Base-by-base conservation (phyloP, 2,113 vertebrate species). In the Heterotis niloticus region DNA sequence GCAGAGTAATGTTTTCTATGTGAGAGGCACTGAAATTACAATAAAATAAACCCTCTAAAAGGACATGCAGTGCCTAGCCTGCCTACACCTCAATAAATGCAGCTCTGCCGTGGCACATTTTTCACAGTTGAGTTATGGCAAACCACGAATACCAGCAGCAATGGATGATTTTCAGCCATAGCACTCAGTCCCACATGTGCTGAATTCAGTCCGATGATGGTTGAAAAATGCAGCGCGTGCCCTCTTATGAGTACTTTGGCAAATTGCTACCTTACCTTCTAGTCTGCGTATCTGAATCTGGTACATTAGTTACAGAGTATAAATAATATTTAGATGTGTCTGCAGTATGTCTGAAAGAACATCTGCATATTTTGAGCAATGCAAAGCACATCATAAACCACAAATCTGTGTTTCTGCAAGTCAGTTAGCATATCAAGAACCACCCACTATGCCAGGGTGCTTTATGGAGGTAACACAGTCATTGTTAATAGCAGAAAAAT, bases 141-240 rank as follows among this genome's bases (percentile, higher is more conserved):
- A n/a, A 65, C 2, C 2, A n/a, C n/a, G 64, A 65, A 10, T 18
- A 65, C 10, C 10, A 65, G 17, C 10, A 17, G 20, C 11, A 62
- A 62, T 11, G 11, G 64, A 7, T 44, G 34, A 2, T 44, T 44
- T 44, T 44, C 2, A n/a, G n/a, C n/a, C n/a, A n/a, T n/a, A n/a
- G n/a, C n/a, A n/a, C n/a, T n/a, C 62, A 65, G 64, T 65, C 23
- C 18, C 18, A 65, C 3, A 10, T 65, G 64, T 23, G n/a, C 5
- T 9, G 18, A 65, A 65, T 65, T 65, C 64, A 65, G 64, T 65
- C 64, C 64, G n/a, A n/a, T 65, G n/a, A 65, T 65, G 64, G n/a
- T 65, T 65, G 64, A 65, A 65, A 65, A n/a, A 65, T 20, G 64
- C 64, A 65, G 18, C n/a, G n/a, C 18, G 10, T 65, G 64, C 64